These are phyloP conservation scores for Lepus timidus DNA, from an alignment of 2,113 vertebrate species.

Conservation along the genomic window DNA sequence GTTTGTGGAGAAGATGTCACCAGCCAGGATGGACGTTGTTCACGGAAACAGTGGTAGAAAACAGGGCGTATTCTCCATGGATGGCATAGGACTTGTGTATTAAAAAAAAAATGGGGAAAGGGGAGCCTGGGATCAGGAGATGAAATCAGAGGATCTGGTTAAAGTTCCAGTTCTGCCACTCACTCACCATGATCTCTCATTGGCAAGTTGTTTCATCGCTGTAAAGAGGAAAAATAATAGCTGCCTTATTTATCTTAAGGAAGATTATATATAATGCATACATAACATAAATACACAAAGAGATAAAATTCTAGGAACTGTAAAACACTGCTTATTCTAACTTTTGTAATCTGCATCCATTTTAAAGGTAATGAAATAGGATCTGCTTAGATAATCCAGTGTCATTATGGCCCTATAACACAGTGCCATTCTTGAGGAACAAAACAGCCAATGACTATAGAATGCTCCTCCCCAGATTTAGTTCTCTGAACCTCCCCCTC, in stretches of 20 bases:
- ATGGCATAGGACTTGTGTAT: not conserved
- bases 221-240: conserved; percentile 55
- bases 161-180: not conserved
- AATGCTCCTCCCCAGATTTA: conserved; percentile 21
- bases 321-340: conserved; percentile 63
- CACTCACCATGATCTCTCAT: not conserved
- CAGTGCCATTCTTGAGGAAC: conserved; percentile 16
- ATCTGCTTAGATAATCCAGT: conserved; percentile 67
- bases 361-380: conserved; percentile 60
- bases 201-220: not conserved
- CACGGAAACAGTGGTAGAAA: not conserved
- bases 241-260: conserved; percentile 66
- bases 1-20: not conserved
- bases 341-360: conserved; percentile 62
- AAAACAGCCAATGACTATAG: conserved; percentile 3
- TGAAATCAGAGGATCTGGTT: no score
- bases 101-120: not conserved
- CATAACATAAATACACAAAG: conserved; percentile 56
- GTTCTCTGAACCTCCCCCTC: not conserved
- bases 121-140: not conserved
- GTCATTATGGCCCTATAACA: conserved; percentile 37
- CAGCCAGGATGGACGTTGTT: not conserved
- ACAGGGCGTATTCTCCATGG: no score
- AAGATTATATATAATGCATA: conserved; percentile 59
- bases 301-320: conserved; percentile 64